These are phyloP conservation scores for Argopecten irradians DNA, from an alignment of 1,140 invertebrate species.

Conservation along the genomic window DNA sequence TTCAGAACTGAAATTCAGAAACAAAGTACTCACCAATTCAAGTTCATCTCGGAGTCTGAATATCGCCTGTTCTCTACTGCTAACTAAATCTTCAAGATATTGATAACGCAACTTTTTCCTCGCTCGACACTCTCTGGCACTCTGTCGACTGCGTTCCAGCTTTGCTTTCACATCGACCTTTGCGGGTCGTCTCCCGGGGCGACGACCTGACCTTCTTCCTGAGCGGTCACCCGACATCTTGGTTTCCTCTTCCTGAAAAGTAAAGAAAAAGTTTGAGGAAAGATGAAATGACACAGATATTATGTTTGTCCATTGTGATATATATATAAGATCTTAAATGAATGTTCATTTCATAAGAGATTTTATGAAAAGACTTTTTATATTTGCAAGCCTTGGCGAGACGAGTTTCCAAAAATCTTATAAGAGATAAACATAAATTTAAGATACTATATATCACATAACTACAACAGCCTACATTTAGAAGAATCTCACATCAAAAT, in stretches of 20 bases:
- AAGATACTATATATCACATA: too few relatives aligned
- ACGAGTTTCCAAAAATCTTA: too few relatives aligned
- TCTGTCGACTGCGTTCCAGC: conserved; percentile 96
- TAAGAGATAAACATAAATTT: too few relatives aligned
- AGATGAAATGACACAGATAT: too few relatives aligned
- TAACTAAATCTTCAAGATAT: conserved; percentile 96
- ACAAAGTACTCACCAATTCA: conserved; percentile 85
- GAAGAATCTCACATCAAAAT: too few relatives aligned
- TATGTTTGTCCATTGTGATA: too few relatives aligned
- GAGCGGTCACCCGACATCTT: conserved; percentile 64
- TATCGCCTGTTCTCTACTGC: conserved; percentile 95
- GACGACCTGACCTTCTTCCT: conserved; percentile 72
- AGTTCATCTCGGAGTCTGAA: conserved; percentile 92
- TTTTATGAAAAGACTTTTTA: too few relatives aligned
- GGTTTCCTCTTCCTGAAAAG: conserved; percentile 57
- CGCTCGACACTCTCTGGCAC: conserved; percentile 96
- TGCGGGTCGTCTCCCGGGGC: conserved; percentile 92
- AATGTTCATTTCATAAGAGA: too few relatives aligned
- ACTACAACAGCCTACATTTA: too few relatives aligned
- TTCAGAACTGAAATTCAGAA: background rate
- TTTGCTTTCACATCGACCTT: conserved; percentile 97
- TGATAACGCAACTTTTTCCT: conserved; percentile 96
- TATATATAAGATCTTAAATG: too few relatives aligned
- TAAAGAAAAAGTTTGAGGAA: background rate
- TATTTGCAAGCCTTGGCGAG: too few relatives aligned